Percentiles rank a stretch among this genome's conserved stretches.
Conservation (phyloP, 2,113 vertebrate species). For the Podiceps cristatus region DNA sequence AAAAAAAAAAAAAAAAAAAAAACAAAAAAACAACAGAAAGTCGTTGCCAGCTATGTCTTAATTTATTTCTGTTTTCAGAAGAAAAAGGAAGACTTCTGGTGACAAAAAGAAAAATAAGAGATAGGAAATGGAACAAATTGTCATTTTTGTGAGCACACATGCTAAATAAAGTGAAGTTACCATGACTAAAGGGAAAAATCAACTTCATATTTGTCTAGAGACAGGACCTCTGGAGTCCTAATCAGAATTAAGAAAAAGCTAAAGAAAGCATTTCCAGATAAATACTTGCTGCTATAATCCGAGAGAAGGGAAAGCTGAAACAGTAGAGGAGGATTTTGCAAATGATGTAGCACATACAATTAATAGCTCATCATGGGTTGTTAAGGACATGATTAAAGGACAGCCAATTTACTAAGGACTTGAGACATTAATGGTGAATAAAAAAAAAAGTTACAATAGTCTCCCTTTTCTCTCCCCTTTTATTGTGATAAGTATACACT, state of each 20-base stretch:
- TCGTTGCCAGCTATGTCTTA: background rate
- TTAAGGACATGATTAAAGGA: slow-evolving; percentile 3
- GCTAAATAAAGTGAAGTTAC: background rate
- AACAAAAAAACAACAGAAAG: background rate
- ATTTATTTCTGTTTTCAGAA: background rate
- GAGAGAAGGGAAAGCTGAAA: background rate
- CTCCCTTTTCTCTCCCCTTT: background rate
- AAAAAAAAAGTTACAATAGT: background rate
- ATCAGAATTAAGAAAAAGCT: background rate
- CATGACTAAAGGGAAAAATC: background rate
- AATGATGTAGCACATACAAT: background rate
- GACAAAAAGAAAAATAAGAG: background rate
- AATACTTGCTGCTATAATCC: background rate
- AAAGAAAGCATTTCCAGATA: background rate
- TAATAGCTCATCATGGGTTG: slow-evolving; percentile 1
- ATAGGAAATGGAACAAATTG: background rate
- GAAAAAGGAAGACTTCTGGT: background rate
- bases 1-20: background rate
- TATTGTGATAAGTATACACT: background rate
- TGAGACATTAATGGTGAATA: background rate
- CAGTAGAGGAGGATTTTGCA: background rate
- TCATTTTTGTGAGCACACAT: background rate
- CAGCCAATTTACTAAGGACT: background rate
- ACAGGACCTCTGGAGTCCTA: background rate
- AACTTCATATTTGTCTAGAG: background rate